phyloP scores from a whole-genome alignment of 2,113 vertebrate genomes.

The Saccopteryx leptura region DNA sequence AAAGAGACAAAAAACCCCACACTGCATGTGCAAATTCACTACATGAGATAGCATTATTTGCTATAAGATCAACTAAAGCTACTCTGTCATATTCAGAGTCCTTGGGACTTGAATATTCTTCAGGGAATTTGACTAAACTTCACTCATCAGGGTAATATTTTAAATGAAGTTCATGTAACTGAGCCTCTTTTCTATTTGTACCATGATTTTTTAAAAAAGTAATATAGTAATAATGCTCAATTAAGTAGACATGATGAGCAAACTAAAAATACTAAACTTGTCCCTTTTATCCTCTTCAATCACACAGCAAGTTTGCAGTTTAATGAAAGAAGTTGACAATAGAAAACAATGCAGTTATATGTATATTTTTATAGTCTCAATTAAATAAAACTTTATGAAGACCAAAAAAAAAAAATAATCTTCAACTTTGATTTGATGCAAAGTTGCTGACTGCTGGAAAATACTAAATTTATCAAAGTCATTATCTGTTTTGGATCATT shows the following conservation, averaged over 20 bases:
- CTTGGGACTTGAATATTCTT: conserved; percentile 25
- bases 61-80: not conserved
- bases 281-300: not conserved
- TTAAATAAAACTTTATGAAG: conserved; percentile 2
- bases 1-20: not conserved
- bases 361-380: not conserved
- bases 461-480: conserved; percentile 13
- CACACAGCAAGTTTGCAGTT: conserved; percentile 27
- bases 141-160: conserved; percentile 35
- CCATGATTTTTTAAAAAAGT: conserved; percentile 29
- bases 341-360: not conserved
- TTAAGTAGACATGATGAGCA: conserved; percentile 31
- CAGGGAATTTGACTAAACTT: conserved; percentile 50
- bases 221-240: conserved; percentile 46
- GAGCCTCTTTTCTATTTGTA: conserved; percentile 49
- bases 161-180: conserved; percentile 46
- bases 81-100: not conserved
- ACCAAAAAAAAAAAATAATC: not conserved
- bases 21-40: not conserved
- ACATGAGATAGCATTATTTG: not conserved
- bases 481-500: conserved; percentile 55
- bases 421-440: not conserved
- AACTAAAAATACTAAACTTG: conserved; percentile 62
- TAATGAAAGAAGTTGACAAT: conserved; percentile 19
- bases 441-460: conserved; percentile 68